phyloP scores from a whole-genome alignment of 2,113 vertebrate genomes.

The Phrynosoma blainvillii region DNA sequence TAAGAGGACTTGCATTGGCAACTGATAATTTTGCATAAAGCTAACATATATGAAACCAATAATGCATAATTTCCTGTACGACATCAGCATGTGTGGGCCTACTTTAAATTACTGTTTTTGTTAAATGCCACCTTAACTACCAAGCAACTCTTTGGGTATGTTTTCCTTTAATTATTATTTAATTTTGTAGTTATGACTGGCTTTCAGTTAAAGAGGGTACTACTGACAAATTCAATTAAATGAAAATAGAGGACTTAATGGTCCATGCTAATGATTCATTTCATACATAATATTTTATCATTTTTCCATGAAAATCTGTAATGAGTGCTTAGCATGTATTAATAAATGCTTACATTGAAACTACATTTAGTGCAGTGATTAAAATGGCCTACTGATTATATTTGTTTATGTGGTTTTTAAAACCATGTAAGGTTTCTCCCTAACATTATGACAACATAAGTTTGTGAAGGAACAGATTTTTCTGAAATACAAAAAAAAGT shows the following conservation, averaged over 20 bases:
- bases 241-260: slow-evolving; percentile 94
- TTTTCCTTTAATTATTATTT: slow-evolving; percentile 94
- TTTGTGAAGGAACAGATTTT: slow-evolving; percentile 55
- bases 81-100: slow-evolving; percentile 77
- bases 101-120: slow-evolving; percentile 88
- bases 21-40: slow-evolving; percentile 70
- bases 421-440: slow-evolving; percentile 69
- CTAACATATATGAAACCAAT: slow-evolving; percentile 78
- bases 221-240: slow-evolving; percentile 99
- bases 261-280: slow-evolving; percentile 95
- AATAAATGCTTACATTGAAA: slow-evolving; percentile 83
- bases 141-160: slow-evolving; percentile 86
- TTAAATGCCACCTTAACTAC: slow-evolving; percentile 87
- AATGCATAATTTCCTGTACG: slow-evolving; percentile 82
- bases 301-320: slow-evolving; percentile 88
- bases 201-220: slow-evolving; percentile 92
- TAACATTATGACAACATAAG: slow-evolving; percentile 16
- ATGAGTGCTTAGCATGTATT: slow-evolving; percentile 85
- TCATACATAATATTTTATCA: slow-evolving; percentile 93
- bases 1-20: slow-evolving; percentile 22
- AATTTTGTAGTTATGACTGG: slow-evolving; percentile 91
- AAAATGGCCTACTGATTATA: slow-evolving; percentile 78
- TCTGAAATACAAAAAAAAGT: background rate
- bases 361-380: slow-evolving; percentile 81
- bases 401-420: slow-evolving; percentile 71